Evolutionary conservation across 2,888 invertebrate species (phyloP).

Genomic region (Torymus aiolomorphi): DNA sequence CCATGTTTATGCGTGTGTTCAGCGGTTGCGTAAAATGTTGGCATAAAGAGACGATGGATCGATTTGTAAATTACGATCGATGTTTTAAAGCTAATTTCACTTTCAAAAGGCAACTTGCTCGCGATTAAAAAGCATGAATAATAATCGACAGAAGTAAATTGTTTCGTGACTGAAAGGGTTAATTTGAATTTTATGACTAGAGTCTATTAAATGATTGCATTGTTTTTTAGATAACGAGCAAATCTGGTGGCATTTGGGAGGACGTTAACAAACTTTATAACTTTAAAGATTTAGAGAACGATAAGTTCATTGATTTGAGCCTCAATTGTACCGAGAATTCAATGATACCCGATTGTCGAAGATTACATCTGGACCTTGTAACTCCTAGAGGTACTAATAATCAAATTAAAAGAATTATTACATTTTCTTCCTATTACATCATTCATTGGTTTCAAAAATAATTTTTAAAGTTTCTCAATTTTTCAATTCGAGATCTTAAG

Average conservation of each 20-base stretch:
- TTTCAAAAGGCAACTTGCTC: too few species aligned
- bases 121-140: not conserved
- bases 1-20: too few species aligned
- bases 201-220: not conserved
- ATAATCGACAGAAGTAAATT: not conserved
- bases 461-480: not conserved
- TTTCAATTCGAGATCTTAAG: not conserved
- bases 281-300: conserved; percentile 43
- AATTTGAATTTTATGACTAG: not conserved
- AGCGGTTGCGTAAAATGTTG: too few species aligned
- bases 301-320: conserved; percentile 59
- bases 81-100: not conserved
- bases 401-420: too few species aligned
- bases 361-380: conserved; percentile 50
- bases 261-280: conserved; percentile 55
- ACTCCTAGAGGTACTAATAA: conserved; percentile 56
- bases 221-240: conserved; percentile 31
- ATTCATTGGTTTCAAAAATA: too few species aligned
- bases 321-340: conserved; percentile 55
- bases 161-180: conserved; percentile 46
- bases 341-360: conserved; percentile 50
- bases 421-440: too few species aligned
- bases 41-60: not conserved
- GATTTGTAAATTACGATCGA: conserved; percentile 4
- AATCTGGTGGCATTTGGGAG: conserved; percentile 39